Evolutionary conservation across 1,140 invertebrate genomes (phyloP), one percentile per base, ranked within the genome.

Genomic region (Neuroterus valhalla): DNA sequence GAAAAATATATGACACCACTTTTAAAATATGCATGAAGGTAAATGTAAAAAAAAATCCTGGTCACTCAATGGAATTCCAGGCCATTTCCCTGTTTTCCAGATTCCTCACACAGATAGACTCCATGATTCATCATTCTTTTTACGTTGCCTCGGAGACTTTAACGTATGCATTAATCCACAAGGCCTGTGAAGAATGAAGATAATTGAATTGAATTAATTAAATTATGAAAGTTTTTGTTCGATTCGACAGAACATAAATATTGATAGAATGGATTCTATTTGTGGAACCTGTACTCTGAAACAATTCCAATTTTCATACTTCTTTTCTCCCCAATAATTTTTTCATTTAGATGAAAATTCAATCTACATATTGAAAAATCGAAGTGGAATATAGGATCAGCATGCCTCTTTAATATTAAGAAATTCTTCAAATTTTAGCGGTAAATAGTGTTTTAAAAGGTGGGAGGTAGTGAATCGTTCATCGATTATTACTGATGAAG

Each of bases 281-380:
- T 38, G 3, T 38, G 8, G 1, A 38, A 38, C 31, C 31, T 10
- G 4, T 1, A 38, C 31, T 38, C 1, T 8, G 8, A 26, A 62
- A 11, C n/a, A 31, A 38, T 31, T 62, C 31, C 15, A 62, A 62
- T 15, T 31, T 31, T 62, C 31, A 31, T n/a, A 23, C 6, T 12
- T 10, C 17, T 21, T 19, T 50, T 50, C 0, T 19, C 8, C 48
- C 10, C n/a, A n/a, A 62, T 62, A 62, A 5, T 62, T 26, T 62
- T 62, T 62, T 3, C n/a, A 62, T 38, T 62, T 15, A 26, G n/a
- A 62, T 62, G n/a, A 21, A 62, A 62, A 62, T 62, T 62, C 12
- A 62, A 62, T 62, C 12, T 15, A 62, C 55, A 31, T 62, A 62
- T 62, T 31, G n/a, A 62, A 62, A 62, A 62, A 62, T 62, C 55